These are phyloP conservation scores for Pontoporia blainvillei DNA, from an alignment of 2,113 vertebrate species.

Conservation along the genomic window DNA sequence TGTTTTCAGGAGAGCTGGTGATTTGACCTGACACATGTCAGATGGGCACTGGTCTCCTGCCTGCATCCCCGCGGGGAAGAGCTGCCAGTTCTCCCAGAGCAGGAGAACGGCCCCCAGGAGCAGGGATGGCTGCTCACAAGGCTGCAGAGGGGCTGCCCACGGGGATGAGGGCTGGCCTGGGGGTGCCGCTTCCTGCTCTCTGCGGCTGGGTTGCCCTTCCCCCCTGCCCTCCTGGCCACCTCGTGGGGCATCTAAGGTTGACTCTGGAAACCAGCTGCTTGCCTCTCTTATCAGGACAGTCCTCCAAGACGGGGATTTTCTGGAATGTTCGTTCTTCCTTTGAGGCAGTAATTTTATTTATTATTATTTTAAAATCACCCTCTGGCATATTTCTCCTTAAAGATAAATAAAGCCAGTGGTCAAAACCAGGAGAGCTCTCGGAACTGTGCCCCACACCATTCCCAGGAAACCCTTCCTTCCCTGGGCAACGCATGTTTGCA, in stretches of 20 bases:
- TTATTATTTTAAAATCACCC: background rate
- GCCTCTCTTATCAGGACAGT: background rate
- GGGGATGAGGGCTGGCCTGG: background rate
- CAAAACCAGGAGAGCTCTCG: background rate
- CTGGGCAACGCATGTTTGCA: accelerated
- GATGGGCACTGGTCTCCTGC: background rate
- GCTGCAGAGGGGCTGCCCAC: conserved; percentile 36
- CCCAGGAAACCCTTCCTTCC: background rate
- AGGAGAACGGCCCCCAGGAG: background rate
- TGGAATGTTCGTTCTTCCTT: background rate
- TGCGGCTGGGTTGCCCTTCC: accelerated
- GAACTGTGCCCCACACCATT: accelerated
- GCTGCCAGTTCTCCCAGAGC: background rate
- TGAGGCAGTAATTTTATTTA: background rate
- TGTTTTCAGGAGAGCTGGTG: background rate
- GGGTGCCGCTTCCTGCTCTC: background rate
- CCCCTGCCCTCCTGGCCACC: accelerated
- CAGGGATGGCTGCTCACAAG: conserved; percentile 59
- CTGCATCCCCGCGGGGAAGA: background rate
- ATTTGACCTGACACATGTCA: background rate
- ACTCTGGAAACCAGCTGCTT: background rate
- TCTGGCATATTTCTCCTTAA: background rate
- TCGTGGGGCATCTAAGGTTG: accelerated
- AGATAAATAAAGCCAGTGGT: background rate
- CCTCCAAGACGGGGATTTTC: background rate